Evolutionary conservation across 2,888 invertebrate genomes (phyloP).

Genomic region (Heliconius cydno): DNA sequence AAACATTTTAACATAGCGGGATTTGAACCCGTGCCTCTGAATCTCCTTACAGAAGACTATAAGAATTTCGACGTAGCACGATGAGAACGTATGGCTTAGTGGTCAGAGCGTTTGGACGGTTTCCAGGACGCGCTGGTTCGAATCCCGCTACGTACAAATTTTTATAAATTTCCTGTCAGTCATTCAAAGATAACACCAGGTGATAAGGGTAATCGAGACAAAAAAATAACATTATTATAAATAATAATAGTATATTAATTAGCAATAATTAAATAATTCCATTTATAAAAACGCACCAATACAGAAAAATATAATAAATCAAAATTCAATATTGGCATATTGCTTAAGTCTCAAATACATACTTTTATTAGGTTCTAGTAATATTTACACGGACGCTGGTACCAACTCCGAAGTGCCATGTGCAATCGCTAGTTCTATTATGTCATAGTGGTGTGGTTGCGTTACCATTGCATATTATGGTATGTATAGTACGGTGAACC

Average conservation of each 20-base stretch:
- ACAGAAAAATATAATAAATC: background rate
- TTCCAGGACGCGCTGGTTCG: no score
- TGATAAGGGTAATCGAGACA: background rate
- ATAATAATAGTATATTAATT: background rate
- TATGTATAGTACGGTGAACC: background rate
- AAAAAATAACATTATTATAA: background rate
- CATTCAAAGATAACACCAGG: background rate
- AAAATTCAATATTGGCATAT: background rate
- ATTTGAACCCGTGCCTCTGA: no score
- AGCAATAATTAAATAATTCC: background rate
- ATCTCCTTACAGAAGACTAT: no score
- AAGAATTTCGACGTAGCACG: no score
- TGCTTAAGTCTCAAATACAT: background rate
- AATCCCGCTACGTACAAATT: no score
- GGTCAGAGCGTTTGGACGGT: no score
- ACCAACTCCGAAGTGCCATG: slow-evolving; percentile 14
- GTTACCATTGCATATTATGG: slow-evolving; percentile 32
- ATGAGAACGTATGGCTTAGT: no score
- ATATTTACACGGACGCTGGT: slow-evolving; percentile 13
- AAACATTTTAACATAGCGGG: no score
- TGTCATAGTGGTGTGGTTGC: slow-evolving; percentile 40
- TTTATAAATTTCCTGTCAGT: background rate
- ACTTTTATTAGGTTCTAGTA: background rate
- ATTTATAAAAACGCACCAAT: background rate
- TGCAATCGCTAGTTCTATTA: slow-evolving; percentile 37